Evolutionary conservation across 2,888 invertebrate species (phyloP).

Genomic region (Polymixis flavicincta): DNA sequence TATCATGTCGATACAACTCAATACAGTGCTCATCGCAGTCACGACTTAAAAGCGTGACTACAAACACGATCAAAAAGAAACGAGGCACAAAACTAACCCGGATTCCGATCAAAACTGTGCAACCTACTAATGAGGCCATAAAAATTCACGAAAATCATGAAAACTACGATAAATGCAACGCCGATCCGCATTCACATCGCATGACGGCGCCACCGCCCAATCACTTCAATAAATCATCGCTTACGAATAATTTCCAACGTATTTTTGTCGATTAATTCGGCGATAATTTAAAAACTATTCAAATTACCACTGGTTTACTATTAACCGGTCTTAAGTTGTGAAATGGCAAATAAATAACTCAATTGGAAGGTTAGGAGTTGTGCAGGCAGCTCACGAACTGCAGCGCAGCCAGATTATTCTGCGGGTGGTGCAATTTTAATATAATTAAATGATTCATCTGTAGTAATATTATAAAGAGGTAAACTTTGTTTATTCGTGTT

Average conservation of each 20-base stretch:
- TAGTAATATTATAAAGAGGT: background rate
- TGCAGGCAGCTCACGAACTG: constrained; percentile 78
- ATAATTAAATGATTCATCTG: background rate
- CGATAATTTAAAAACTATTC: constrained; percentile 52
- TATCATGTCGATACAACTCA: constrained; percentile 22
- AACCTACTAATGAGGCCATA: constrained; percentile 61
- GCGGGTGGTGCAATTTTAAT: constrained; percentile 55
- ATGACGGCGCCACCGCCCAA: constrained; percentile 43
- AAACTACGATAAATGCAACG: constrained; percentile 63
- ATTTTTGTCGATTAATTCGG: constrained; percentile 65
- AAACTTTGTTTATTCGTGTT: background rate
- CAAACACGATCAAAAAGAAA: constrained; percentile 31
- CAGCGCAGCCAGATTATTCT: constrained; percentile 59
- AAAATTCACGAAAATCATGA: constrained; percentile 60
- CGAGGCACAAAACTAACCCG: constrained; percentile 36
- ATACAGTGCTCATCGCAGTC: constrained; percentile 1
- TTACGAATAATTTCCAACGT: constrained; percentile 77
- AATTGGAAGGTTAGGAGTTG: constrained; percentile 80
- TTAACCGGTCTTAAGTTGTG: constrained; percentile 77
- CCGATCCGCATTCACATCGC: constrained; percentile 68
- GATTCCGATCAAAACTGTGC: constrained; percentile 45
- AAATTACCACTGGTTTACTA: constrained; percentile 70
- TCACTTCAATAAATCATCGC: constrained; percentile 75
- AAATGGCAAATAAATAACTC: constrained; percentile 86
- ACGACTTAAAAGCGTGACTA: constrained; percentile 35